Evolutionary conservation across 64 coral and sea anemone species (phyloP).

Genomic region (Montipora foliosa): DNA sequence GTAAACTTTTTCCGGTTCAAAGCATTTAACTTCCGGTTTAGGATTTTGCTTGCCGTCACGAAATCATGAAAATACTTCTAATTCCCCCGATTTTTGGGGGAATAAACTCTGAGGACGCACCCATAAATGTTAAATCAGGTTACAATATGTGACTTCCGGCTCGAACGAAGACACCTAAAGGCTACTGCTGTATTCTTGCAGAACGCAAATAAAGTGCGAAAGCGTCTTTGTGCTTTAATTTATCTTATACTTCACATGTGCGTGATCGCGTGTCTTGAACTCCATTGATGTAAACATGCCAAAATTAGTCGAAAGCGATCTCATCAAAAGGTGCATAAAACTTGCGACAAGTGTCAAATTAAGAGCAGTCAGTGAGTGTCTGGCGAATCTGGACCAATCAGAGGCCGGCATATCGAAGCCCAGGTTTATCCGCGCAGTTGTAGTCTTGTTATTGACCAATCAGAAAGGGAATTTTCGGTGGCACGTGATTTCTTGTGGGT

Average conservation of each 20-base stretch:
- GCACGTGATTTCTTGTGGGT: constrained; percentile 82
- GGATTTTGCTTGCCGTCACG: neutral
- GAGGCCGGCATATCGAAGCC: neutral
- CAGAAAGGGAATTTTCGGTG: neutral
- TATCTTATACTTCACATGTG: constrained; percentile 26
- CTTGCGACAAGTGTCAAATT: constrained; percentile 14
- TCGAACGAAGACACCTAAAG: neutral
- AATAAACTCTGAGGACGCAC: neutral
- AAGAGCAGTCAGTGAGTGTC: constrained; percentile 43
- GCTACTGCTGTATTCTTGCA: neutral
- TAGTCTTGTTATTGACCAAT: constrained; percentile 42
- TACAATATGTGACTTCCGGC: neutral
- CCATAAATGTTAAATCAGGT: neutral
- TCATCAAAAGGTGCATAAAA: constrained; percentile 58
- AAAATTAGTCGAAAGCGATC: constrained; percentile 75
- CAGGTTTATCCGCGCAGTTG: constrained; percentile 41
- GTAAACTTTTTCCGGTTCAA: neutral
- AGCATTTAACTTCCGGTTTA: neutral
- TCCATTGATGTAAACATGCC: constrained; percentile 74
- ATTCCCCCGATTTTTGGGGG: neutral
- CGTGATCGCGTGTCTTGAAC: constrained; percentile 79
- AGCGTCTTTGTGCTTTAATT: neutral
- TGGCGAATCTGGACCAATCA: constrained; percentile 71
- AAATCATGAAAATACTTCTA: neutral
- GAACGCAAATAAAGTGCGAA: neutral